A percentile compares a stretch with the other conserved stretches of the same genome.
Conservation (phyloP, 1,140 invertebrate genomes). For the Saxidomus purpurata region DNA sequence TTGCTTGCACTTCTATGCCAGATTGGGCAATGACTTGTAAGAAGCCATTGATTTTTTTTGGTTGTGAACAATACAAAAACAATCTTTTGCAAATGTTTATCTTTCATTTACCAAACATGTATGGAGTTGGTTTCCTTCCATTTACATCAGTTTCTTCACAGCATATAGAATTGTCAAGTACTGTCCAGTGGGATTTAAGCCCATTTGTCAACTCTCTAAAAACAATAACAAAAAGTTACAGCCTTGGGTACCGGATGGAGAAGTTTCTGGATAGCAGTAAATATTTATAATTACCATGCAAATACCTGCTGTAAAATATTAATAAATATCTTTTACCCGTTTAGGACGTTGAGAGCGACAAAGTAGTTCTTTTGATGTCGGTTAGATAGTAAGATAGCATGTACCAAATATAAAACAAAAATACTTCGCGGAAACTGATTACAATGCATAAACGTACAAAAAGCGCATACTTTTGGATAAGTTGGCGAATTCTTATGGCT, state of each 20-base stretch:
- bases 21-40: too few relatives aligned
- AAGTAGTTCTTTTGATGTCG: too few relatives aligned
- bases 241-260: not conserved
- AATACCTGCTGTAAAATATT: not conserved
- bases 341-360: too few relatives aligned
- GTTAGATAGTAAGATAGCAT: too few relatives aligned
- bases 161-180: slow-evolving; percentile 28
- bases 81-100: too few relatives aligned
- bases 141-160: slow-evolving; percentile 37
- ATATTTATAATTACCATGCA: not conserved
- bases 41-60: too few relatives aligned
- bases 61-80: too few relatives aligned
- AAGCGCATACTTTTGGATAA: slow-evolving; percentile 35
- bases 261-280: not conserved
- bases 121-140: slow-evolving; percentile 47
- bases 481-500: slow-evolving; percentile 18
- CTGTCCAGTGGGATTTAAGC: slow-evolving; percentile 53
- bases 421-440: not conserved
- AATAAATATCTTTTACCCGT: not conserved
- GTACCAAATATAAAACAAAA: too few relatives aligned
- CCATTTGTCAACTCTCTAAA: slow-evolving; percentile 53
- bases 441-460: not conserved
- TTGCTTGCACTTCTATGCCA: too few relatives aligned
- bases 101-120: slow-evolving; percentile 47
- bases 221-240: not conserved